Evolutionary conservation across 1,140 invertebrate species (phyloP), one percentile per base, ranked within the genome.

Genomic region (Halyomorpha halys): DNA sequence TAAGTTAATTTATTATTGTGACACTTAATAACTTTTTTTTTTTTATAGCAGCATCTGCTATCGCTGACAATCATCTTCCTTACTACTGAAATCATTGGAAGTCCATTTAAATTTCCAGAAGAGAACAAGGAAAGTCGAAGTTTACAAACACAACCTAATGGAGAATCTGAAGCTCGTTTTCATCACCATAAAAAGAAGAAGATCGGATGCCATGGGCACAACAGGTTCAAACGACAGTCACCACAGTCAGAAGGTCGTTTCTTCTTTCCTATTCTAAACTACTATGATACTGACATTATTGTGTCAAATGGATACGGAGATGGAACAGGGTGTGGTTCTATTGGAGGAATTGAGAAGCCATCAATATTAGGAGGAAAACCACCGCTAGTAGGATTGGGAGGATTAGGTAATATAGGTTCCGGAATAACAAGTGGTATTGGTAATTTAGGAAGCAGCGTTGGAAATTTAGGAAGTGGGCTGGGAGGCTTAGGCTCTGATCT

Each of bases 141-240:
- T 19, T 4, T 19, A 13, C n/a, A 23, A 19, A 13, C n/a, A 19
- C 11, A 53, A 19, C 13, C 19, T 53, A 14, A 14, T 19, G 51
- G 21, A 23, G 21, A 53, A 3, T 14, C 19, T 18, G 51, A 53
- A 53, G n/a, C 51, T 19, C 16, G 51, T n/a, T 53, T 53, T 21
- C 51, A 53, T 13, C 51, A 53, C 19, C 16, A 53, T 3, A 53
- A 53, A 53, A 53, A 53, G 51, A 53, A 53, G 19, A 47, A 19
- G 18, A 47, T n/a, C 15, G 51, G 51, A 14, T 53, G 51, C 13
- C n/a, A 21, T 53, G 51, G 51, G 3, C 2, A 53, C 51, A n/a
- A 53, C n/a, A 53, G 51, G 21, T 23, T n/a, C n/a, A 53, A 53
- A 53, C 51, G 51, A 53, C 27, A 30, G 8, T 30, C 27, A 19